Percentiles rank a stretch among this genome's conserved stretches.
phyloP scores from a whole-genome alignment of 2,113 vertebrate species.

The Oncorhynchus clarkii region DNA sequence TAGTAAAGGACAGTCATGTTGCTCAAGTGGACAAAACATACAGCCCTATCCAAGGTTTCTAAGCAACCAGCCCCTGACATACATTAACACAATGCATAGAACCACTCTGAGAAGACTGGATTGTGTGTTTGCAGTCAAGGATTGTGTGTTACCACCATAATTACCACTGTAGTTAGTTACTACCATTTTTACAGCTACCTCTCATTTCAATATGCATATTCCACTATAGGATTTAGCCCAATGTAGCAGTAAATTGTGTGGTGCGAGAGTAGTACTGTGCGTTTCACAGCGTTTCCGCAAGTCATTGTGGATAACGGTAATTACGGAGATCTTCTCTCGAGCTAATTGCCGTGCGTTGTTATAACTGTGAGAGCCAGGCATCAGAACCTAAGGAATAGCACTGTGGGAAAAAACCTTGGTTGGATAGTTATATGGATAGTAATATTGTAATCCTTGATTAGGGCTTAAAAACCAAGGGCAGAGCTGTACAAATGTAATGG shows the following conservation, averaged over 20 bases:
- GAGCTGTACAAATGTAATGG: background rate
- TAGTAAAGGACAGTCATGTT: conserved; percentile 12
- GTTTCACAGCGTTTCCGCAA: conserved; percentile 25
- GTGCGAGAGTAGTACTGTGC: conserved; percentile 9
- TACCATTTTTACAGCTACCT: background rate
- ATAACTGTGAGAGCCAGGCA: conserved; percentile 14
- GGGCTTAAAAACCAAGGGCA: background rate
- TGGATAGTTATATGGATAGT: background rate
- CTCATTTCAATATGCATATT: background rate
- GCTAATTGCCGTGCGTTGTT: conserved; percentile 29
- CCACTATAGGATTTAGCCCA: background rate
- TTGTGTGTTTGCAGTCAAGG: background rate
- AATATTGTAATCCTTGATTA: background rate
- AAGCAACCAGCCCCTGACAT: conserved; percentile 38
- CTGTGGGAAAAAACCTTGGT: too few species aligned
- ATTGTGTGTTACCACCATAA: background rate
- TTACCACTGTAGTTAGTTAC: background rate
- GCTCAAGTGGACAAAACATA: conserved; percentile 44
- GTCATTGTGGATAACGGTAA: conserved; percentile 41
- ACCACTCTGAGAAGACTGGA: conserved; percentile 3
- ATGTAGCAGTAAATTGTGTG: conserved; percentile 12
- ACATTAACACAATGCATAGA: conserved; percentile 19
- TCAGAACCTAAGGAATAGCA: background rate
- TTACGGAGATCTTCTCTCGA: conserved; percentile 24
- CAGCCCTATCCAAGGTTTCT: conserved; percentile 35